Percentiles rank a stretch among this genome's conserved stretches.
Conservation (phyloP, 2,888 invertebrate genomes). For the Rhaphigaster nebulosa region DNA sequence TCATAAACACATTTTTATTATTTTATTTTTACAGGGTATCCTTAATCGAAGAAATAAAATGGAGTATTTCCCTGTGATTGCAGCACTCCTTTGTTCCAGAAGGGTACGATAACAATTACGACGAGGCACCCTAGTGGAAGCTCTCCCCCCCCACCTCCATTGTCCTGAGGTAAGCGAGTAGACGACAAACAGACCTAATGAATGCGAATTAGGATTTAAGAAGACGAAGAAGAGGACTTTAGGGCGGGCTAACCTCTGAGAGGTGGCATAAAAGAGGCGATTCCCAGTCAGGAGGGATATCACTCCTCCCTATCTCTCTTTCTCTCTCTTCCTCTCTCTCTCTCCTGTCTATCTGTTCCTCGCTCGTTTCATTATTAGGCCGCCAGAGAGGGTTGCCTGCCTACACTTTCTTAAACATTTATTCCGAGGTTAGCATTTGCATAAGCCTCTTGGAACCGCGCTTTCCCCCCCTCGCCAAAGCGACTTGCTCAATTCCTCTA, state of each 20-base stretch:
- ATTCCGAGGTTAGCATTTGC: constrained; percentile 25
- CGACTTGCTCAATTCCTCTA: constrained; percentile 64
- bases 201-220: constrained; percentile 48
- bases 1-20: no score
- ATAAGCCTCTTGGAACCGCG: background rate
- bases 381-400: background rate
- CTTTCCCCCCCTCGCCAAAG: constrained; percentile 11
- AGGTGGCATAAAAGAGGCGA: constrained; percentile 24
- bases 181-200: constrained; percentile 15
- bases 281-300: background rate
- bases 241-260: background rate
- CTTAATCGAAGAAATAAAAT: background rate
- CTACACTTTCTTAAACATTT: constrained; percentile 32
- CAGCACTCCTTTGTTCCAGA: background rate
- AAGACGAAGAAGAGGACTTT: constrained; percentile 17
- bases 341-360: background rate
- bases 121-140: background rate
- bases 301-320: background rate
- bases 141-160: no score
- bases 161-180: constrained; percentile 5
- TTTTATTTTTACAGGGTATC: background rate
- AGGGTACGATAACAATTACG: background rate
- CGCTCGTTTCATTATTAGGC: constrained; percentile 10
- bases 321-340: constrained; percentile 12
- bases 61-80: background rate